Evolutionary conservation across 2,888 invertebrate species (phyloP), one percentile per base, ranked within the genome.

Genomic region (Pandemis cinnamomeana): DNA sequence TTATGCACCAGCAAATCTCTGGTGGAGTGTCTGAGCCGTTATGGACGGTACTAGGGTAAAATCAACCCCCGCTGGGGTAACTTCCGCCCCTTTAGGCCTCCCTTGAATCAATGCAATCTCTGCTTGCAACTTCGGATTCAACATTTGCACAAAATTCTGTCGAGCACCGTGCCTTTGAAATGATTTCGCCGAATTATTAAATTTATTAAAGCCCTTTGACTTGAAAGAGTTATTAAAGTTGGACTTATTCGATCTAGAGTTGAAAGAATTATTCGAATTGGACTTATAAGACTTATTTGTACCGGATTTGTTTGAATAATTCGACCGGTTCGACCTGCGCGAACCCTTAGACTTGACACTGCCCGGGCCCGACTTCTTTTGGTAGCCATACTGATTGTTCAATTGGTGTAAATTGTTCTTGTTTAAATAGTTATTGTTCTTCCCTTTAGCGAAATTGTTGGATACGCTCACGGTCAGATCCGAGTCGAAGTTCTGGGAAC

Each of bases 381-480:
- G 66, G 10, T 67, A 61, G 6, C 70, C 67, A 5, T 67, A 74
- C 55, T 74, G 74, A 11, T 67, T 66, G 20, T 74, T 71, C 6
- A 74, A 36, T 4, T 74, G 74, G 36, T 67, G 53, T 2, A 74
- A 51, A 8, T 46, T 67, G 13, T 74, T 61, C 48, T 55, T 71
- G 51, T 74, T 74, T 0, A 74, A 36, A 8, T 71, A 74, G 20
- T 71, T 74, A 11, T 55, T 67, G 20, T 69, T 64, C 42, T 64
- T 72, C n/a, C 41, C 64, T 42, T 73, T 58, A 8, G 53, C 5
- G 41, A 74, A 55, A n/a, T 62, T 55, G 48, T 74, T 74, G 42
- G 64, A 44, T 4, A 74, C 67, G 7, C 74, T 74, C 3, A 74
- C 74, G 0, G 74, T 71, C 6, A 74, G 27, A 15, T 74, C 67